Conservation (phyloP, 92 coral and sea anemone genomes). For the Paramuricea clavata region DNA sequence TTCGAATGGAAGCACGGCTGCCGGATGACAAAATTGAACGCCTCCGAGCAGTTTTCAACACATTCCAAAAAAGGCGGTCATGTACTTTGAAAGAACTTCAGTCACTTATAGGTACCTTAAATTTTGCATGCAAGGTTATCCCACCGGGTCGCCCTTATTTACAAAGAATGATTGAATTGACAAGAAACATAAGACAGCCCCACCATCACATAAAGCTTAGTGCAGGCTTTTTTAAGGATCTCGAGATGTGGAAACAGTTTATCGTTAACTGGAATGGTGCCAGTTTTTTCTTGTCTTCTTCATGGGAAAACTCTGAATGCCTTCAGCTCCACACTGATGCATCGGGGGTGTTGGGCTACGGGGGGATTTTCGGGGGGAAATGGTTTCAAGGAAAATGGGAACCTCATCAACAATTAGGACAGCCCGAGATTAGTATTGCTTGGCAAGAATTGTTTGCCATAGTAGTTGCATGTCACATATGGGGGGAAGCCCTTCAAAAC, state of each 20-base stretch:
- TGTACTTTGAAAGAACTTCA: conserved; percentile 50
- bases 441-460: conserved; percentile 12
- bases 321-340: conserved; percentile 71
- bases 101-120: conserved; percentile 48
- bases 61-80: background rate
- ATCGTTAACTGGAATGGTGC: conserved; percentile 53
- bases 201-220: conserved; percentile 67
- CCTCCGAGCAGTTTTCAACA: no score
- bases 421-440: conserved; percentile 1
- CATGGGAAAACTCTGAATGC: conserved; percentile 42
- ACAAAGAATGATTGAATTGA: conserved; percentile 20
- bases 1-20: conserved; percentile 60
- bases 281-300: conserved; percentile 53
- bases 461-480: conserved; percentile 33
- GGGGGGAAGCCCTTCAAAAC: conserved; percentile 25
- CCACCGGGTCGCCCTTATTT: conserved; percentile 16
- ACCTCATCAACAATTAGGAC: conserved; percentile 43
- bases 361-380: conserved; percentile 63
- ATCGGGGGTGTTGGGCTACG: conserved; percentile 68
- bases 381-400: conserved; percentile 81
- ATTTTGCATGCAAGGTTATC: conserved; percentile 42
- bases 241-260: conserved; percentile 59
- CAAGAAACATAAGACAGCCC: conserved; percentile 46
- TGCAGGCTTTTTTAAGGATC: conserved; percentile 51
- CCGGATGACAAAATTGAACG: background rate